Base-by-base conservation (phyloP, 2,888 invertebrate species). In the Seira ritae region DNA sequence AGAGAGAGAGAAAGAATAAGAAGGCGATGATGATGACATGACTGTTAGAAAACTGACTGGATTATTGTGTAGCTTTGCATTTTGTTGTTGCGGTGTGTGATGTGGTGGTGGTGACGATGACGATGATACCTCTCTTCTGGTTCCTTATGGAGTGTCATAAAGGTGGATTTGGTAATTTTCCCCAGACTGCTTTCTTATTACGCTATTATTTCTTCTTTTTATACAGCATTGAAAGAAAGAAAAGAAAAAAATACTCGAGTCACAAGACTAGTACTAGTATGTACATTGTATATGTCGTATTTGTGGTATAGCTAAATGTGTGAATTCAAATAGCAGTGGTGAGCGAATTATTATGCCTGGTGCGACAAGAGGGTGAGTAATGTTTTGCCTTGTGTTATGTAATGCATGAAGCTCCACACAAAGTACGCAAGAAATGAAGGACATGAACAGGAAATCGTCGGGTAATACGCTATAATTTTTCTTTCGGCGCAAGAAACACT, bases 401-500 rank as follows among this genome's bases (percentile, higher is more conserved):
- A n/a, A n/a, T n/a, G n/a, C n/a, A n/a, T n/a, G n/a, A n/a, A n/a
- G n/a, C n/a, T n/a, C n/a, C 12, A 60, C 60, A 12, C 17, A 17
- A n/a, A 60, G 60, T 60, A 60, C 60, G n/a, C n/a, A 15, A 60
- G 17, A 60, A 10, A 20, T 19, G 66, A 22, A 8, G 42, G 62
- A 23, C 15, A 50, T 46, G 62, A 50, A 60, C 31, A 24, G 73
- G 73, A 73, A 73, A 80, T 71, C 70, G 65, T 68, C 72, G 67
- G 60, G 73, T 74, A 80, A 80, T 74, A 74, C 66, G 42, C 68
- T 8, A 55, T 76, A 76, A 76, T 76, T 76, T 76, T 76, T 67
- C 76, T 76, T 76, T 76, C 76, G 76, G 46, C 76, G 68, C 76
- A 76, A 10, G 3, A 76, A 76, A 68, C 76, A 76, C 68, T 20